Percentiles rank a stretch among this genome's conserved stretches.
Conservation (phyloP, 2,888 invertebrate genomes). For the Melanostoma scalare region DNA sequence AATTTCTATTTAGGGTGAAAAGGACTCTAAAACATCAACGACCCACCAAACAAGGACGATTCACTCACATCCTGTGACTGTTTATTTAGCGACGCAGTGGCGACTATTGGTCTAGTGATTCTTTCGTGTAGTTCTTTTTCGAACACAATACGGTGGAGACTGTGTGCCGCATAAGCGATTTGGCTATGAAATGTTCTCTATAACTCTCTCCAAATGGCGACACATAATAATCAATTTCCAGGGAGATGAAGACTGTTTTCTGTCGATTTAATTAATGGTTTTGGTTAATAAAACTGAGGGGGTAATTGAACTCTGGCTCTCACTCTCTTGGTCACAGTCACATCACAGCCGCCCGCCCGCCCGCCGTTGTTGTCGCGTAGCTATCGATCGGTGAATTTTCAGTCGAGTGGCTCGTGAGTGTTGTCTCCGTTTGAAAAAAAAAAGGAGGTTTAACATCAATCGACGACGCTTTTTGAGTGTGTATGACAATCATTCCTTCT, state of each 20-base stretch:
- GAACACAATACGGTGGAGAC: not conserved
- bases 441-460: conserved; percentile 17
- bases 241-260: conserved; percentile 13
- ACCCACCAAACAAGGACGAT: conserved; percentile 4
- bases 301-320: conserved; percentile 27
- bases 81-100: conserved; percentile 62
- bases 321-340: no score
- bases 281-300: conserved; percentile 1
- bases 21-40: no score
- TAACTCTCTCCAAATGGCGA: conserved; percentile 26
- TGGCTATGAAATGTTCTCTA: conserved; percentile 6
- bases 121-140: conserved; percentile 12
- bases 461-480: conserved; percentile 17
- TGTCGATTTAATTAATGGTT: conserved; percentile 28
- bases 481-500: conserved; percentile 12
- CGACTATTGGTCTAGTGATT: conserved; percentile 53
- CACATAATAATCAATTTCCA: conserved; percentile 37
- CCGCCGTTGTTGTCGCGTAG: not conserved
- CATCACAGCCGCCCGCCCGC: no score
- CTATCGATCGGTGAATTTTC: conserved; percentile 13
- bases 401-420: not conserved
- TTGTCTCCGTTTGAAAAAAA: conserved; percentile 10
- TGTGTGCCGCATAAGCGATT: conserved; percentile 45
- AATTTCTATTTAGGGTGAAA: conserved; percentile 50
- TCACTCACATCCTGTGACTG: conserved; percentile 27